Percentiles rank a stretch among this genome's conserved stretches.
Evolutionary conservation across 1,140 invertebrate species (phyloP).

Genomic region (Cotesia chilonis): DNA sequence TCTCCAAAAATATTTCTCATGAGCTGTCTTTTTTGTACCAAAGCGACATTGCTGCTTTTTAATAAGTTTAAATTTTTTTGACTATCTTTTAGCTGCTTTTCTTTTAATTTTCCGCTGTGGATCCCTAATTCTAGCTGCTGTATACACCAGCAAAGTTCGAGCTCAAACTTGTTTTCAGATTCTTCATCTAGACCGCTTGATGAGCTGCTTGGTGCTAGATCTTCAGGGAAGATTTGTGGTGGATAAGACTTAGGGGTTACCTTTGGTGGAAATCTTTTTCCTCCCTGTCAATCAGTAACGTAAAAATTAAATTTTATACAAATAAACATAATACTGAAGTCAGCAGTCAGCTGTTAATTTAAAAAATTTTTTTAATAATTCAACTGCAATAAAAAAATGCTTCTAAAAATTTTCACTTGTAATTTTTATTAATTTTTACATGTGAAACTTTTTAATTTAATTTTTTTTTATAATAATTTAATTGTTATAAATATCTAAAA

Average conservation of each 20-base stretch:
- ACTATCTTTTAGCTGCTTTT: slow-evolving; percentile 71
- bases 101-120: slow-evolving; percentile 68
- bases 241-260: slow-evolving; percentile 34
- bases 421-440: too few species aligned
- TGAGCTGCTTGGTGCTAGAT: slow-evolving; percentile 26
- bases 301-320: too few species aligned
- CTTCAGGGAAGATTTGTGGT: slow-evolving; percentile 17
- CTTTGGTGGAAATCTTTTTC: slow-evolving; percentile 41
- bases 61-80: slow-evolving; percentile 72
- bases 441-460: too few species aligned
- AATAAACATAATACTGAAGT: too few species aligned
- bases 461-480: too few species aligned
- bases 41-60: slow-evolving; percentile 72
- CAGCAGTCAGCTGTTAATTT: too few species aligned
- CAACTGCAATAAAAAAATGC: too few species aligned
- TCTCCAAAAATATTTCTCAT: slow-evolving; percentile 79
- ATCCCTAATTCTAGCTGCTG: slow-evolving; percentile 73
- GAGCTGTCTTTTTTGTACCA: slow-evolving; percentile 76
- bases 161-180: slow-evolving; percentile 73
- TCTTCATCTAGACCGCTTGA: slow-evolving; percentile 58
- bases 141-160: slow-evolving; percentile 80
- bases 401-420: too few species aligned
- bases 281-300: slow-evolving; percentile 31
- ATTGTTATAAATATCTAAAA: too few species aligned
- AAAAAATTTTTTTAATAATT: too few species aligned